Conservation (phyloP, 2,888 invertebrate species). For the Julus scandinavius region DNA sequence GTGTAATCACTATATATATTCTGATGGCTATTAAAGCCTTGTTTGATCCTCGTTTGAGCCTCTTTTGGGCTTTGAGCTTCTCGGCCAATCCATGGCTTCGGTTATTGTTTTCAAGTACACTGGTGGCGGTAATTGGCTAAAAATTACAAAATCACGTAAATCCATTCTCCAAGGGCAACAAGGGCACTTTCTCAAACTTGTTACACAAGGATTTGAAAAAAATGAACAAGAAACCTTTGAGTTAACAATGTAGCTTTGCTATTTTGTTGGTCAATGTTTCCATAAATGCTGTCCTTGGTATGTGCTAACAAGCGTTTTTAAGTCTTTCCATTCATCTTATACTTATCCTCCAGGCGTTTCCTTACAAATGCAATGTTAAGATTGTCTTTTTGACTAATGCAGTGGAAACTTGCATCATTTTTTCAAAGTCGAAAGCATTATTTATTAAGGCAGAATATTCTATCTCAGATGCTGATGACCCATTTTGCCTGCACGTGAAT, state of each 20-base stretch:
- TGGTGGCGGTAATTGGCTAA: background rate
- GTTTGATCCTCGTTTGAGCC: too few species aligned
- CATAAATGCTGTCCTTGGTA: conserved; percentile 6
- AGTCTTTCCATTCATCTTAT: background rate
- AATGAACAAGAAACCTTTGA: background rate
- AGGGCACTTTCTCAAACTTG: background rate
- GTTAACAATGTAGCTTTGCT: background rate
- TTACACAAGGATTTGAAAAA: background rate
- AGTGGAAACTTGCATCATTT: too few species aligned
- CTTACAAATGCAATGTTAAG: background rate
- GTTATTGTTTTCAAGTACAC: background rate
- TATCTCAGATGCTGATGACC: background rate
- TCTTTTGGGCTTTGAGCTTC: too few species aligned
- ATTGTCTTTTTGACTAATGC: too few species aligned
- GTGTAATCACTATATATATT: too few species aligned
- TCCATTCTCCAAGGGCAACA: background rate
- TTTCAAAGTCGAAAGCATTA: background rate
- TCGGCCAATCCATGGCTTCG: too few species aligned
- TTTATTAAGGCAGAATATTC: background rate
- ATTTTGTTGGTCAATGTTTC: background rate
- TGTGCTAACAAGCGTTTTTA: background rate
- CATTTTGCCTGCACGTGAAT: background rate
- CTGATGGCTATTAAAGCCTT: too few species aligned
- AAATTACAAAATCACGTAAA: background rate
- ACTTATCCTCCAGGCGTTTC: background rate